Conservation (phyloP, 2,113 vertebrate genomes). For the Phoenicopterus ruber region DNA sequence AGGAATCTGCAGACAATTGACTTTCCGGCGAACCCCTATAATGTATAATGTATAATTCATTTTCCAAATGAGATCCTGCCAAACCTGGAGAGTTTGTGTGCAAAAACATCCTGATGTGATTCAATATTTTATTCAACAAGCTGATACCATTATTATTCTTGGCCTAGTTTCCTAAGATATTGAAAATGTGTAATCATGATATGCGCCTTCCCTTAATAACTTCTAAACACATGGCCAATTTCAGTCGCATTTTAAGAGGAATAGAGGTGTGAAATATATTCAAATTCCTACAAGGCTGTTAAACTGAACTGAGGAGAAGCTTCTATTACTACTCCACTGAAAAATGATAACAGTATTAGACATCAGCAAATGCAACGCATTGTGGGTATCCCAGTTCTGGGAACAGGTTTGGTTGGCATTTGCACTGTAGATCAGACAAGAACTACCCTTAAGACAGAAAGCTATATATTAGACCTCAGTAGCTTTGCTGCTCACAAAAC, state of each 20-base stretch:
- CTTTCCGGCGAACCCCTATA: neutral
- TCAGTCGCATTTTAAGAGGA: neutral
- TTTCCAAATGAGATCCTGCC: neutral
- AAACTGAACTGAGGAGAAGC: neutral
- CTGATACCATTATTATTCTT: neutral
- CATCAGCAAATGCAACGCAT: neutral
- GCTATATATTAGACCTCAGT: neutral
- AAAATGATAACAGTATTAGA: neutral
- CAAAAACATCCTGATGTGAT: neutral
- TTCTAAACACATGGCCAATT: neutral
- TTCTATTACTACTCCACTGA: neutral
- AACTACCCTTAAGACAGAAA: neutral
- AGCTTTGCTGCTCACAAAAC: neutral
- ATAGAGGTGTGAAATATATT: neutral
- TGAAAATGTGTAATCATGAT: neutral
- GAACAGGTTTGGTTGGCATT: neutral
- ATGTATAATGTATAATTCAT: slow-evolving; percentile 21
- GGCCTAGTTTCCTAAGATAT: neutral
- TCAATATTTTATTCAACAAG: neutral
- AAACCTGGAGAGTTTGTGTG: neutral
- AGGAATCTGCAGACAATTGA: neutral
- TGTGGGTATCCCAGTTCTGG: neutral
- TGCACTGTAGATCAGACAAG: neutral
- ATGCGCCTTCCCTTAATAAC: neutral
- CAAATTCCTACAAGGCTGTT: neutral